Evolutionary conservation across 2,888 invertebrate genomes (phyloP).

Genomic region (Drosophila demipolita): DNA sequence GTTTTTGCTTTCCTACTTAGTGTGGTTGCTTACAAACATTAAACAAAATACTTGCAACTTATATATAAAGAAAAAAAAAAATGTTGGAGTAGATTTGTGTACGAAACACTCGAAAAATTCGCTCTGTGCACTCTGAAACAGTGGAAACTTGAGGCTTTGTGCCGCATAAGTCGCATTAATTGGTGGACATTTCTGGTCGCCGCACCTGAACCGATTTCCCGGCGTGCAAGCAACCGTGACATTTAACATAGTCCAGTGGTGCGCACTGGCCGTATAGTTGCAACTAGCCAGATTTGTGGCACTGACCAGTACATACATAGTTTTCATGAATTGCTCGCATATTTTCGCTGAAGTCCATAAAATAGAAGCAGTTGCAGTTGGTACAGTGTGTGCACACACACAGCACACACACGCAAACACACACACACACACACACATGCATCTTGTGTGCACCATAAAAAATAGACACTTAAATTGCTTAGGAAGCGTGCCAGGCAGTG

Average conservation of each 20-base stretch:
- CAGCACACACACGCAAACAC: not conserved
- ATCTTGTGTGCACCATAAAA: slow-evolving; percentile 47
- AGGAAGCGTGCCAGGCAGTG: slow-evolving; percentile 74
- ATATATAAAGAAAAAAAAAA: not conserved
- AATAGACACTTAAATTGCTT: slow-evolving; percentile 72
- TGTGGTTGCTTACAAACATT: not conserved
- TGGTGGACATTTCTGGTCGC: slow-evolving; percentile 27
- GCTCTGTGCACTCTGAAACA: not conserved
- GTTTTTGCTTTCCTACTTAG: not conserved
- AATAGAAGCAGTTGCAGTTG: slow-evolving; percentile 24
- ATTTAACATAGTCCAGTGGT: not conserved
- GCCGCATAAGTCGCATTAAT: slow-evolving; percentile 46
- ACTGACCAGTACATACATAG: not conserved
- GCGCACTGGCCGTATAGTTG: slow-evolving; percentile 1
- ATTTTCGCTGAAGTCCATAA: slow-evolving; percentile 34
- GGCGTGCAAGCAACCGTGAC: slow-evolving; percentile 25
- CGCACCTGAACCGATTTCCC: slow-evolving; percentile 21
- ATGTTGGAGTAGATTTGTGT: not conserved
- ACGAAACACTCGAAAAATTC: not conserved
- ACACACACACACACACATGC: slow-evolving; percentile 13
- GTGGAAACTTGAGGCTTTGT: slow-evolving; percentile 22
- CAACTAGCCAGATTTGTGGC: slow-evolving; percentile 4
- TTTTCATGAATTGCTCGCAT: slow-evolving; percentile 21
- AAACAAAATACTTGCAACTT: not conserved
- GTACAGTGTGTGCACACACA: slow-evolving; percentile 10